These are phyloP conservation scores for Pseudomyrmex cubaensis DNA, from an alignment of 1,140 invertebrate genomes.

Conservation along the genomic window DNA sequence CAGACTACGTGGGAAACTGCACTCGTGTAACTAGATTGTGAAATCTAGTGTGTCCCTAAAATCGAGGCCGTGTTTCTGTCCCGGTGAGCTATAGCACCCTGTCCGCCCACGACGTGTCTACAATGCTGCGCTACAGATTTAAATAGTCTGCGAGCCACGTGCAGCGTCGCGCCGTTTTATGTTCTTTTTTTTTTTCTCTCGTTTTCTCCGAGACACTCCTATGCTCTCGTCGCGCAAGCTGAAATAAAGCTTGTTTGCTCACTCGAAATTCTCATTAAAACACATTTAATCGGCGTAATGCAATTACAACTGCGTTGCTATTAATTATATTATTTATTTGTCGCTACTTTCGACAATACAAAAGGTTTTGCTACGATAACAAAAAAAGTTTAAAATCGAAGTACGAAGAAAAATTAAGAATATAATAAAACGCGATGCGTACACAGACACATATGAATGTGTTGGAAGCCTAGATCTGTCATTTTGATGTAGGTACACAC, in stretches of 20 bases:
- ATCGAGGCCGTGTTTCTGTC: constrained; percentile 73
- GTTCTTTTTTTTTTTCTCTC: constrained; percentile 12
- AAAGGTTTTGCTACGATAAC: background rate
- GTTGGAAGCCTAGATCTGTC: constrained; percentile 25
- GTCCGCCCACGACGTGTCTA: constrained; percentile 72
- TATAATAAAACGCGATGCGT: background rate
- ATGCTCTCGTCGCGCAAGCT: constrained; percentile 53
- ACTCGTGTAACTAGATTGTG: constrained; percentile 74
- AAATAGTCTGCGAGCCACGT: constrained; percentile 68
- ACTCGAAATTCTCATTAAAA: constrained; percentile 15
- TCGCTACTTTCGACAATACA: background rate
- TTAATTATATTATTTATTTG: constrained; percentile 1
- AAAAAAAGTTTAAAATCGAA: no score
- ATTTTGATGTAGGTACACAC: constrained; percentile 13
- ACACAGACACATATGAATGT: background rate
- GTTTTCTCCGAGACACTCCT: constrained; percentile 29
- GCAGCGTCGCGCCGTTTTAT: constrained; percentile 22
- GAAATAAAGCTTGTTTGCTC: constrained; percentile 14
- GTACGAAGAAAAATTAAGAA: constrained; percentile 9
- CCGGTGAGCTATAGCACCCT: constrained; percentile 63
- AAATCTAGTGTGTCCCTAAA: constrained; percentile 74
- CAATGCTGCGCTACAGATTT: constrained; percentile 70
- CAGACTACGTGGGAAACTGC: constrained; percentile 75
- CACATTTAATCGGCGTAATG: constrained; percentile 19
- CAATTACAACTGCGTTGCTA: background rate